These are phyloP conservation scores for Lophotriccus pileatus DNA, from an alignment of 2,797 vertebrate genomes.

Conservation along the genomic window DNA sequence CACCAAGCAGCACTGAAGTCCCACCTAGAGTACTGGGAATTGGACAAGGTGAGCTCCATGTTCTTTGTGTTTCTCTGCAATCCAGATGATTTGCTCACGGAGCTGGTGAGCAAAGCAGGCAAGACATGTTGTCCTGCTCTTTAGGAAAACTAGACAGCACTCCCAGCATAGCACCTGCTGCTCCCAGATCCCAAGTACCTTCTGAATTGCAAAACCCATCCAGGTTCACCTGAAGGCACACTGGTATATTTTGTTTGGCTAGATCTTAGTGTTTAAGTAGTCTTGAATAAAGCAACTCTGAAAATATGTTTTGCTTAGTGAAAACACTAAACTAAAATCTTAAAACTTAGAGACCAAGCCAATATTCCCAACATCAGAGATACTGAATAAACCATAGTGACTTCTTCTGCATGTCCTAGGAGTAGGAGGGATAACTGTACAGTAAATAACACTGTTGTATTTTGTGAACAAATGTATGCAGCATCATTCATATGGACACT, in stretches of 20 bases:
- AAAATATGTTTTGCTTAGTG: not conserved
- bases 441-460: not conserved
- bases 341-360: not conserved
- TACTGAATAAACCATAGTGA: not conserved
- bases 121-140: not conserved
- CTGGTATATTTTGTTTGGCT: not conserved
- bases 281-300: not conserved
- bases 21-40: not conserved
- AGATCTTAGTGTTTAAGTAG: not conserved
- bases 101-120: not conserved
- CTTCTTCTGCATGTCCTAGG: not conserved
- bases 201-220: not conserved
- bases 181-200: not conserved
- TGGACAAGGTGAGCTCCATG: accelerated
- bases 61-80: not conserved
- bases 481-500: not conserved
- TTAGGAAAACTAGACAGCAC: not conserved
- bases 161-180: accelerated
- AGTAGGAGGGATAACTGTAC: not conserved
- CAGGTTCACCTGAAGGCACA: not conserved
- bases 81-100: no score
- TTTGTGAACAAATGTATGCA: not conserved
- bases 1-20: not conserved
- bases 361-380: not conserved
- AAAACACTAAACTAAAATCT: not conserved